These are phyloP conservation scores for Scrobipalpa costella DNA, from an alignment of 2,888 invertebrate genomes.

Conservation along the genomic window DNA sequence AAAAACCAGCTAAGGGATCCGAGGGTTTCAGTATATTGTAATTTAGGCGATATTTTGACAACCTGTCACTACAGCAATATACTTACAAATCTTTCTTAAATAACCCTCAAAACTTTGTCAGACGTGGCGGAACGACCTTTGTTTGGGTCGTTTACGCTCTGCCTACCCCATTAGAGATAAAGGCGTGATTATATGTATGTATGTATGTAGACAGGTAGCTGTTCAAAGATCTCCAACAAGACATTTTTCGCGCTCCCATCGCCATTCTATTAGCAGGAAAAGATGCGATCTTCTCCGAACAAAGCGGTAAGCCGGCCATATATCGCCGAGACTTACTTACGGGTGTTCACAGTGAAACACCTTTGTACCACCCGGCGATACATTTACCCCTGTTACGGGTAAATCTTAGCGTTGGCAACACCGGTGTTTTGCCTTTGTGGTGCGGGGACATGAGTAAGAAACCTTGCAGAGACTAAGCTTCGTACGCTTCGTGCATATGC, in stretches of 20 bases:
- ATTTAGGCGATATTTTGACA: too few relatives aligned
- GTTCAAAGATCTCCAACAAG: slow-evolving; percentile 1
- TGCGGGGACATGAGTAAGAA: neutral
- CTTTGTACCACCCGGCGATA: slow-evolving; percentile 53
- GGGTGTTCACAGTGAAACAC: slow-evolving; percentile 36
- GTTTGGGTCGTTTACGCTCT: too few relatives aligned
- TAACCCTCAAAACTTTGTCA: too few relatives aligned
- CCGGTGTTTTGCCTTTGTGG: neutral
- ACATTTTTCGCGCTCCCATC: slow-evolving; percentile 9
- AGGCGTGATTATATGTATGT: too few relatives aligned
- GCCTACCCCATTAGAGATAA: too few relatives aligned
- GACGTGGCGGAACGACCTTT: too few relatives aligned
- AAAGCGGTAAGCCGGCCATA: slow-evolving; percentile 57
- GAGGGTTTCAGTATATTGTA: too few relatives aligned
- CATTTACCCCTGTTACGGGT: slow-evolving; percentile 62
- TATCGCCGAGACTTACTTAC: slow-evolving; percentile 59
- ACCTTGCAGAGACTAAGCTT: neutral
- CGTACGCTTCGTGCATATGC: too few relatives aligned
- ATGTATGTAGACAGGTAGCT: slow-evolving; percentile 12
- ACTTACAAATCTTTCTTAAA: too few relatives aligned
- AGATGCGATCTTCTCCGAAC: slow-evolving; percentile 61
- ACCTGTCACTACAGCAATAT: too few relatives aligned
- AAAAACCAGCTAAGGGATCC: too few relatives aligned
- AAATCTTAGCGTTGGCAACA: slow-evolving; percentile 52
- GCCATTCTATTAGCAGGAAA: slow-evolving; percentile 63